phyloP scores from a whole-genome alignment of 2,888 invertebrate genomes.

The Sphinx pinastri region DNA sequence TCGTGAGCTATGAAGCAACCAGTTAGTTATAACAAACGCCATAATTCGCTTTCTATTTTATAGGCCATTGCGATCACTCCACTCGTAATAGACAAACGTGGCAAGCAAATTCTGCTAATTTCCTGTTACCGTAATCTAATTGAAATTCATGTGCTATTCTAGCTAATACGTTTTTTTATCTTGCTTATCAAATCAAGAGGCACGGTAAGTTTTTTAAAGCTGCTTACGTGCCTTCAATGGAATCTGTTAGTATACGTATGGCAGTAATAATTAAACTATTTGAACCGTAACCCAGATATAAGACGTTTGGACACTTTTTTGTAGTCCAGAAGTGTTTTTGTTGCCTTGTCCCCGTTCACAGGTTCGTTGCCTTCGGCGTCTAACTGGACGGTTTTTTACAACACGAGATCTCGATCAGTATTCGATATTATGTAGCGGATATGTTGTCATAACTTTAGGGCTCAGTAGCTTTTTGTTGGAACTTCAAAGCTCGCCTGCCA shows the following conservation, averaged over 20 bases:
- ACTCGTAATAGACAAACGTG: constrained; percentile 27
- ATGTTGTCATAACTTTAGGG: constrained; percentile 53
- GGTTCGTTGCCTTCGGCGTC: constrained; percentile 71
- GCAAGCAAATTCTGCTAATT: constrained; percentile 36
- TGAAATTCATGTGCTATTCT: constrained; percentile 45
- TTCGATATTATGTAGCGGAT: constrained; percentile 55
- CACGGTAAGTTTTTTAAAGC: constrained; percentile 37
- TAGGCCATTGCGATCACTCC: not conserved
- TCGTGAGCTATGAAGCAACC: constrained; percentile 9
- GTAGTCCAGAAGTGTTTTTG: constrained; percentile 64
- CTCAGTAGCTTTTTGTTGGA: constrained; percentile 28
- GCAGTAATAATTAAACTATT: constrained; percentile 33
- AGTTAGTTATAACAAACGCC: not conserved
- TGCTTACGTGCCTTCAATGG: constrained; percentile 34
- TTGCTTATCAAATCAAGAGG: constrained; percentile 42
- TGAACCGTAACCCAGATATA: constrained; percentile 38
- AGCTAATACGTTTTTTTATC: constrained; percentile 44
- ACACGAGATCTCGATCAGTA: constrained; percentile 49
- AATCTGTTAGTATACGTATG: constrained; percentile 31
- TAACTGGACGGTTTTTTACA: constrained; percentile 73
- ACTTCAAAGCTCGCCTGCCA: not conserved
- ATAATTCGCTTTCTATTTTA: not conserved
- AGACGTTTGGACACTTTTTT: constrained; percentile 46
- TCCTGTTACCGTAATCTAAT: constrained; percentile 48
- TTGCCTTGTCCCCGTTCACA: constrained; percentile 56